phyloP scores from a whole-genome alignment of 2,113 vertebrate genomes.

The Albula glossodonta region DNA sequence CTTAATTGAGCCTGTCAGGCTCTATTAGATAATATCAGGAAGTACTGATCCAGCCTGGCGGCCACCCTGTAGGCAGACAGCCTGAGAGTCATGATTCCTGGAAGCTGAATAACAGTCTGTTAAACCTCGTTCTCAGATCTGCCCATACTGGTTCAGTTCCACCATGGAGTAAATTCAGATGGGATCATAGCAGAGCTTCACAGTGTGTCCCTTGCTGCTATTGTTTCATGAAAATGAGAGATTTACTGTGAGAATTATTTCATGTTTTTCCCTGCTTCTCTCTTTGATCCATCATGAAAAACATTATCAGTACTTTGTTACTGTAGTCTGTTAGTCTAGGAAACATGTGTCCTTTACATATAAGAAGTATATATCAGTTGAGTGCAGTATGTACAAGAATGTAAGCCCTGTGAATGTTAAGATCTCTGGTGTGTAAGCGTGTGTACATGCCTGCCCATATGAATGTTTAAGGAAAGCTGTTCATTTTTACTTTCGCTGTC shows the following conservation, averaged over 20 bases:
- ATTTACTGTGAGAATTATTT: not conserved
- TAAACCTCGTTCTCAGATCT: not conserved
- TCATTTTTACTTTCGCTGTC: not conserved
- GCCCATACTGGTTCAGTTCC: not conserved
- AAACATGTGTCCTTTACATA: too few relatives aligned
- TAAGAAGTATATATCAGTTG: too few relatives aligned
- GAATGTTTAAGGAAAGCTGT: not conserved
- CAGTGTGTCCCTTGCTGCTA: not conserved
- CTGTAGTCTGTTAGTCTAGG: too few relatives aligned
- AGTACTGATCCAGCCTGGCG: slow-evolving; percentile 6
- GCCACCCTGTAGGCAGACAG: not conserved
- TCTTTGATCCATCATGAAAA: too few relatives aligned
- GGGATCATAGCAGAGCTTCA: not conserved
- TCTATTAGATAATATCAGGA: slow-evolving; percentile 1
- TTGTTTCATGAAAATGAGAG: not conserved
- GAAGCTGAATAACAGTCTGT: not conserved
- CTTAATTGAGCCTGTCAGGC: not conserved
- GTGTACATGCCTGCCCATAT: not conserved
- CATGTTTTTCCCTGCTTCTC: not conserved
- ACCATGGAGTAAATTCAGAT: not conserved
- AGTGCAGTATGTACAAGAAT: too few relatives aligned
- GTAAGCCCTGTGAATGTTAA: too few relatives aligned
- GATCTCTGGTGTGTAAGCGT: too few relatives aligned
- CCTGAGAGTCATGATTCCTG: not conserved
- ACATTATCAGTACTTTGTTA: too few relatives aligned